Percentiles rank a stretch among this genome's conserved stretches.
These are phyloP conservation scores for Actinia tenebrosa DNA, from an alignment of 64 coral and sea anemone genomes.

Conservation along the genomic window DNA sequence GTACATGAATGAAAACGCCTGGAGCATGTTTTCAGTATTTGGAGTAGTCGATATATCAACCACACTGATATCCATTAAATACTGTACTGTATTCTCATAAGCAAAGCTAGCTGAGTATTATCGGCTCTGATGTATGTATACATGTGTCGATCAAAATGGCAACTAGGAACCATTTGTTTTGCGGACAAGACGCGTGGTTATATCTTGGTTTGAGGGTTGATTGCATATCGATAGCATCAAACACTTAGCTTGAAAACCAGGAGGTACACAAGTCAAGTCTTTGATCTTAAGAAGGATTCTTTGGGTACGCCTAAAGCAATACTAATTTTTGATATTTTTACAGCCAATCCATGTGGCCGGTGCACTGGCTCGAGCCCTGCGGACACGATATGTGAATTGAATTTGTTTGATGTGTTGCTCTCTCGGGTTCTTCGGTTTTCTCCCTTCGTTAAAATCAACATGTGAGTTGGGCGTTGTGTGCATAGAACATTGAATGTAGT, in stretches of 20 bases:
- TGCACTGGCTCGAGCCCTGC: not conserved
- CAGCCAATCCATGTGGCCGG: not conserved
- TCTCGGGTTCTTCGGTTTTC: no score
- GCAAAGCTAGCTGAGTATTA: not conserved
- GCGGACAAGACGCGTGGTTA: no score
- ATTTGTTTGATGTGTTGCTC: no score
- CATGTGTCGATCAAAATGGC: not conserved
- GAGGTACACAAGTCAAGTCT: not conserved
- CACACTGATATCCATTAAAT: no score
- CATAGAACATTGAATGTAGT: no score
- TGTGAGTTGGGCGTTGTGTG: no score
- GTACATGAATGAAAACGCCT: not conserved
- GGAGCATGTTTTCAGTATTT: not conserved
- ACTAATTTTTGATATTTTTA: not conserved
- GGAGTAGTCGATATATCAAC: not conserved
- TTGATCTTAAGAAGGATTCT: not conserved
- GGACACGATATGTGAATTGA: no score
- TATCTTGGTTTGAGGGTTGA: not conserved
- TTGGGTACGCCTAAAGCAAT: not conserved
- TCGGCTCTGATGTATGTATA: not conserved
- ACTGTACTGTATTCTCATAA: not conserved
- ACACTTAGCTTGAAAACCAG: not conserved
- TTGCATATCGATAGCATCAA: not conserved
- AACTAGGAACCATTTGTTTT: not conserved
- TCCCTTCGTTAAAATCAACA: no score